Percentiles rank a stretch among this genome's conserved stretches.
phyloP scores from a whole-genome alignment of 2,797 vertebrate genomes.

The Hydrophis major region DNA sequence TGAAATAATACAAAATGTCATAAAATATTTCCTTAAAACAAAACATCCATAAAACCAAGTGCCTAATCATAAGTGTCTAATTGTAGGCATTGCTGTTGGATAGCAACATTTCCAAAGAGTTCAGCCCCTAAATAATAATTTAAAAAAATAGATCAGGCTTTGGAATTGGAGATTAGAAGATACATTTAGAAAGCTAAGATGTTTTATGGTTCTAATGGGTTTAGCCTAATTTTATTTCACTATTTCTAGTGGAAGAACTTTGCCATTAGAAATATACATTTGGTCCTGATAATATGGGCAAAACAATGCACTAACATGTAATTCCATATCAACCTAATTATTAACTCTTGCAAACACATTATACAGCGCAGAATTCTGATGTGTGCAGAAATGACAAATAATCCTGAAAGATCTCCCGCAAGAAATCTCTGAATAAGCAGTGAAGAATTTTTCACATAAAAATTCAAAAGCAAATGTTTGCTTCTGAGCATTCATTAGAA shows the following conservation, averaged over 20 bases:
- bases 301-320: not conserved
- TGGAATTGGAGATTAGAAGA: not conserved
- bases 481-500: not conserved
- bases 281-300: not conserved
- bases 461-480: not conserved
- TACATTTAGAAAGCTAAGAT: not conserved
- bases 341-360: not conserved
- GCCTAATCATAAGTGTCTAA: not conserved
- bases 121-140: not conserved
- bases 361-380: not conserved
- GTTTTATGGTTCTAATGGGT: not conserved
- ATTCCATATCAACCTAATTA: not conserved
- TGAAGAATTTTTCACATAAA: not conserved
- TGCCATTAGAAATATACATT: not conserved
- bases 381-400: not conserved
- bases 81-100: not conserved
- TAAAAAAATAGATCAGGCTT: not conserved
- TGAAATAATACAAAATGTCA: not conserved
- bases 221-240: constrained; percentile 18
- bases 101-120: not conserved
- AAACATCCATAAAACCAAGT: not conserved
- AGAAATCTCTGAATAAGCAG: not conserved
- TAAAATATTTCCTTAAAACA: not conserved
- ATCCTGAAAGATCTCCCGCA: not conserved
- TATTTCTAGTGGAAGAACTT: constrained; percentile 2